These are phyloP conservation scores for Hippocampus mohnikei DNA, from an alignment of 2,113 vertebrate species.

Conservation along the genomic window DNA sequence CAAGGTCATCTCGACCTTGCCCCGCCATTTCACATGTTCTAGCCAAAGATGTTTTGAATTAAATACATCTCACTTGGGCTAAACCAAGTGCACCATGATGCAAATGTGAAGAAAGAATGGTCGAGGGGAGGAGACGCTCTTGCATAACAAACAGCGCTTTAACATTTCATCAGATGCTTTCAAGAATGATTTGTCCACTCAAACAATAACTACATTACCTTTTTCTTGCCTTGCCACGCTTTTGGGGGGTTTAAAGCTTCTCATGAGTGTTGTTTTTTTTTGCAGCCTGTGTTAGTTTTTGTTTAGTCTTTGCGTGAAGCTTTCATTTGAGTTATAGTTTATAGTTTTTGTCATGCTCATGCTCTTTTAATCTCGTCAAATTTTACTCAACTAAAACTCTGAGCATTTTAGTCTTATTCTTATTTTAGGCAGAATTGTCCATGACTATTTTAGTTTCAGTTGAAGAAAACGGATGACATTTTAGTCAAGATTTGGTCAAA, in stretches of 20 bases:
- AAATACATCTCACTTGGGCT: neutral
- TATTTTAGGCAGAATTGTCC: no score
- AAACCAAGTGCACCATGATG: neutral
- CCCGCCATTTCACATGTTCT: neutral
- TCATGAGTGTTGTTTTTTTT: neutral
- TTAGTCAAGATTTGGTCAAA: no score
- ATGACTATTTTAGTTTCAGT: no score
- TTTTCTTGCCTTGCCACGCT: neutral
- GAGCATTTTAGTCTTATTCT: no score
- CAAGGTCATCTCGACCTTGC: neutral
- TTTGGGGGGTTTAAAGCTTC: neutral
- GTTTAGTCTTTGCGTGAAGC: no score
- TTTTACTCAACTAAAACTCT: no score
- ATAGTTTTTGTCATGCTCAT: no score
- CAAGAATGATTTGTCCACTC: neutral
- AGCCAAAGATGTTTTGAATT: neutral
- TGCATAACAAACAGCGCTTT: conserved; percentile 12
- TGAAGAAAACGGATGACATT: no score
- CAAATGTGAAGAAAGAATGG: conserved; percentile 10
- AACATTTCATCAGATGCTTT: conserved; percentile 11
- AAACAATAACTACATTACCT: conserved; percentile 5
- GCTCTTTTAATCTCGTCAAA: no score
- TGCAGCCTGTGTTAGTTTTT: no score
- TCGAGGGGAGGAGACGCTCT: neutral
- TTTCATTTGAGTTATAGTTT: no score